These are phyloP conservation scores for Stichodactyla helianthus DNA, from an alignment of 64 coral and sea anemone genomes.

Conservation along the genomic window DNA sequence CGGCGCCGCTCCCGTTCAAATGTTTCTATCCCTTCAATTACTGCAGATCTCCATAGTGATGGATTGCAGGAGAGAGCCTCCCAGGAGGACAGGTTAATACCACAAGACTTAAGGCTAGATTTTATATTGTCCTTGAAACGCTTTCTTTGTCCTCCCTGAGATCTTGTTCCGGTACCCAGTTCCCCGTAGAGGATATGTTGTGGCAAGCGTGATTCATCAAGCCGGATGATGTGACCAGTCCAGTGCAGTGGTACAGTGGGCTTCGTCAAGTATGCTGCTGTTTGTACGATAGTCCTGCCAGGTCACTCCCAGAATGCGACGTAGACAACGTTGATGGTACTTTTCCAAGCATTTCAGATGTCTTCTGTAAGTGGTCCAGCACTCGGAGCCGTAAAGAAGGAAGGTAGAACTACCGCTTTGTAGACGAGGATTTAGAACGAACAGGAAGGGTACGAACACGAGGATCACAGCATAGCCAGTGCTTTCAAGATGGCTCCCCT, in stretches of 20 bases:
- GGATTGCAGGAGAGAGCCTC: not conserved
- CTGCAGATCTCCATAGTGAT: not conserved
- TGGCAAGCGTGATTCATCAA: too few relatives aligned
- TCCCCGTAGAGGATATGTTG: too few relatives aligned
- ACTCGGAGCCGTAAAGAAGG: slow-evolving; percentile 13
- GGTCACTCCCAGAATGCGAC: too few relatives aligned
- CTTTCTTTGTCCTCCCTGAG: slow-evolving; percentile 40
- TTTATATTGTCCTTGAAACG: slow-evolving; percentile 36
- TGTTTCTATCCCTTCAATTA: not conserved
- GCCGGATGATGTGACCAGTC: too few relatives aligned
- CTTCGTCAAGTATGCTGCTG: too few relatives aligned
- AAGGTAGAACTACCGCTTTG: slow-evolving; percentile 41
- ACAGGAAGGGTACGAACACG: too few relatives aligned
- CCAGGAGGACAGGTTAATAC: not conserved
- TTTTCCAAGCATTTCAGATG: not conserved
- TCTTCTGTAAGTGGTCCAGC: not conserved
- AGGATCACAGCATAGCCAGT: too few relatives aligned
- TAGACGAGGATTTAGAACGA: slow-evolving; percentile 33
- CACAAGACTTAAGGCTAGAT: not conserved
- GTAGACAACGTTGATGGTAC: not conserved
- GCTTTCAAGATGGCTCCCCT: too few relatives aligned
- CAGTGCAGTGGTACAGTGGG: too few relatives aligned
- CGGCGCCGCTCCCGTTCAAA: too few relatives aligned
- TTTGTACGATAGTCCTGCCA: too few relatives aligned
- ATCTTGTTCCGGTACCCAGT: too few relatives aligned